Conservation (phyloP, 2,113 vertebrate species). For the Girardinichthys multiradiatus region DNA sequence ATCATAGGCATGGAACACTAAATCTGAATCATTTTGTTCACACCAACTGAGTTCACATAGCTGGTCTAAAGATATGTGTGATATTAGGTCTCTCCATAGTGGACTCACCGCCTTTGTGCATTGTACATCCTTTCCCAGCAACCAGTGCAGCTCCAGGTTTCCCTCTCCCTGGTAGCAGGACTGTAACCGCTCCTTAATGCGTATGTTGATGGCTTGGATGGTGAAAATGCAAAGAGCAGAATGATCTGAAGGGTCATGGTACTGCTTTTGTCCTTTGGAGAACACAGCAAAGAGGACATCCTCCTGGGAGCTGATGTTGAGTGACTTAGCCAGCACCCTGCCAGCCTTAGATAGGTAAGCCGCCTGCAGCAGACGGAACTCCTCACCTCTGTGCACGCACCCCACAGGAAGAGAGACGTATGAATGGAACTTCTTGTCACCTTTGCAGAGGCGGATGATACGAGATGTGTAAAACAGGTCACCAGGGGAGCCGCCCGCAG, state of each 20-base stretch:
- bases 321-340: conserved; percentile 83
- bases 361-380: conserved; percentile 93
- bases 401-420: conserved; percentile 95
- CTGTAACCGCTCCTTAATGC: conserved; percentile 92
- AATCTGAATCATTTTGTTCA: neutral
- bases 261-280: conserved; percentile 97
- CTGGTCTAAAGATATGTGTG: neutral
- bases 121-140: conserved; percentile 94
- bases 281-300: conserved; percentile 96
- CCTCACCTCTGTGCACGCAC: conserved; percentile 85
- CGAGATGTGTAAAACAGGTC: conserved; percentile 96
- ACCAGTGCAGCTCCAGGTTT: conserved; percentile 96
- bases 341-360: conserved; percentile 91
- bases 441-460: conserved; percentile 94
- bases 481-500: conserved; percentile 81
- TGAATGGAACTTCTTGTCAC: conserved; percentile 96
- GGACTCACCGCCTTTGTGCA: conserved; percentile 93
- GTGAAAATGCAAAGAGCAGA: conserved; percentile 93
- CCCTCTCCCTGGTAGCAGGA: conserved; percentile 97
- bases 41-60: neutral
- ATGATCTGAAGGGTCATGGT: conserved; percentile 88
- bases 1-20: conserved; percentile 21
- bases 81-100: neutral
- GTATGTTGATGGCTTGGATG: conserved; percentile 86
- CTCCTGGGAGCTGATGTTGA: conserved; percentile 88